phyloP scores from a whole-genome alignment of 1,140 invertebrate genomes.

The Mactra quadrangularis region DNA sequence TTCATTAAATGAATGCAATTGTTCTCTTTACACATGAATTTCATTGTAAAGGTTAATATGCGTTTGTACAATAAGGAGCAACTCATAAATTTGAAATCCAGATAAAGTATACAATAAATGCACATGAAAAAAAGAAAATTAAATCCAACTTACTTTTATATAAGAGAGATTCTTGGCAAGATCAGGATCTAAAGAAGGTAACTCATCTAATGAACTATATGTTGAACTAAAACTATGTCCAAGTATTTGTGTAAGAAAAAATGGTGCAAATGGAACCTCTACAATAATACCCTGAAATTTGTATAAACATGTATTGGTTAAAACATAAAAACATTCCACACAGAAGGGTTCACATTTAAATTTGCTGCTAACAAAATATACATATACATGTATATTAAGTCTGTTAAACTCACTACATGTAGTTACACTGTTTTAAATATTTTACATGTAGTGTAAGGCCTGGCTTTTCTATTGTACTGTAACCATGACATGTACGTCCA shows the following conservation, averaged over 20 bases:
- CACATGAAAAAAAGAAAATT: too few species aligned
- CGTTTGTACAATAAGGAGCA: too few species aligned
- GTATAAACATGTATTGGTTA: not conserved
- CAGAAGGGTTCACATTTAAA: not conserved
- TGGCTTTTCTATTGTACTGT: too few species aligned
- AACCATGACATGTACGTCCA: too few species aligned
- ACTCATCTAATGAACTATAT: conserved; percentile 98
- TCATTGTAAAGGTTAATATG: too few species aligned
- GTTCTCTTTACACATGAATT: too few species aligned
- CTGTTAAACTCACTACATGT: not conserved
- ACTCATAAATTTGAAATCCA: too few species aligned
- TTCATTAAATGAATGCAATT: too few species aligned
- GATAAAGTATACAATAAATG: too few species aligned
- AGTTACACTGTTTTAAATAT: not conserved
- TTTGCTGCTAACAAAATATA: not conserved
- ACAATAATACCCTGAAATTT: conserved; percentile 95
- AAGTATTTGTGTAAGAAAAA: conserved; percentile 98
- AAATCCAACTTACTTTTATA: conserved; percentile 89
- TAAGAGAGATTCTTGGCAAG: conserved; percentile 98
- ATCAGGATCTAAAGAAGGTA: conserved; percentile 97
- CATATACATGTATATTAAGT: not conserved
- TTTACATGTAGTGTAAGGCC: too few species aligned
- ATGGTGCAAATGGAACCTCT: conserved; percentile 99
- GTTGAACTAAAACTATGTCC: conserved; percentile 94
- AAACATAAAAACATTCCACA: not conserved